phyloP scores from a whole-genome alignment of 1,140 invertebrate genomes.

The Zaprionus camerounensis region DNA sequence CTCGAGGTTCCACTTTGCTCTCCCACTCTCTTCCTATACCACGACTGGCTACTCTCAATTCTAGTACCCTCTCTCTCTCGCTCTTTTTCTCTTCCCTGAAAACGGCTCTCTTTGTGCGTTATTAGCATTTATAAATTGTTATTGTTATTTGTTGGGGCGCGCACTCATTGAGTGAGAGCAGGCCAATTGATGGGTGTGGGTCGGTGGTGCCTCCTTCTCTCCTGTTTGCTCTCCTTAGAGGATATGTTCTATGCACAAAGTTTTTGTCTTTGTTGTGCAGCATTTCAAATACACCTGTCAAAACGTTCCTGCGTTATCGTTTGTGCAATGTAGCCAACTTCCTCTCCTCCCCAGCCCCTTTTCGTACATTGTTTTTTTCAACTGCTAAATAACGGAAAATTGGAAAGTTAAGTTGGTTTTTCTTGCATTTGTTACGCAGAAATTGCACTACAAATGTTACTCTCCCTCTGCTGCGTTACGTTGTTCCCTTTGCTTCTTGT shows the following conservation, averaged over 20 bases:
- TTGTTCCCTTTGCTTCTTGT: slow-evolving; percentile 15
- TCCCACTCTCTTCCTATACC: neutral
- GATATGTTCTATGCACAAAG: slow-evolving; percentile 31
- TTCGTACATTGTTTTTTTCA: slow-evolving; percentile 35
- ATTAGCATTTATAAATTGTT: slow-evolving; percentile 60
- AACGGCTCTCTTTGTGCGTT: slow-evolving; percentile 27
- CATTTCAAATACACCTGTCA: slow-evolving; percentile 30
- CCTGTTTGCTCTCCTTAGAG: neutral
- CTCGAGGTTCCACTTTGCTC: neutral
- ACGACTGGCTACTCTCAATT: neutral
- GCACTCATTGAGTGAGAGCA: slow-evolving; percentile 40
- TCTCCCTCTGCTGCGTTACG: neutral
- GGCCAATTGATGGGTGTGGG: slow-evolving; percentile 44
- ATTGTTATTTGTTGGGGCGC: slow-evolving; percentile 51
- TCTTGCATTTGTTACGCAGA: slow-evolving; percentile 57
- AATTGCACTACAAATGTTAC: slow-evolving; percentile 28
- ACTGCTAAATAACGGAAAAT: slow-evolving; percentile 22
- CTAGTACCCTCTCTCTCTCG: neutral
- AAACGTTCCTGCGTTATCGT: neutral
- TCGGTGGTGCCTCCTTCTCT: neutral
- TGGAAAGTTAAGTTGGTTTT: slow-evolving; percentile 3
- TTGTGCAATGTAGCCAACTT: neutral
- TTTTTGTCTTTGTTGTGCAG: slow-evolving; percentile 14
- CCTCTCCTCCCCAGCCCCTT: neutral
- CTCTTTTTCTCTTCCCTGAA: neutral